These are phyloP conservation scores for Protonemura montana DNA, from an alignment of 2,888 invertebrate genomes.

Conservation along the genomic window DNA sequence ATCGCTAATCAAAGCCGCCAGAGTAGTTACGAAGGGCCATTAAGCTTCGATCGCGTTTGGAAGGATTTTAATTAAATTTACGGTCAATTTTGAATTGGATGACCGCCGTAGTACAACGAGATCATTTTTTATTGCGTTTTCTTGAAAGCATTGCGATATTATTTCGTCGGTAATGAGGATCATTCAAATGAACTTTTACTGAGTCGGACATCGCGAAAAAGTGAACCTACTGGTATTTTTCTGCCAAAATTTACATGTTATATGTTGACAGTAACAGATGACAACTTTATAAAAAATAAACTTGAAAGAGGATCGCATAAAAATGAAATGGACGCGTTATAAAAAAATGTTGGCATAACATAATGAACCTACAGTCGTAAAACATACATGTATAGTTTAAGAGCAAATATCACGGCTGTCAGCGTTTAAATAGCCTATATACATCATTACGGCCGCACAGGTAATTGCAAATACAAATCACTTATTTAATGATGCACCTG, in stretches of 20 bases:
- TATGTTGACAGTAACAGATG: too few species aligned
- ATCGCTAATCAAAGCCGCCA: not conserved
- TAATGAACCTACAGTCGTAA: not conserved
- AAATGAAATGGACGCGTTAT: not conserved
- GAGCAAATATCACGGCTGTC: not conserved
- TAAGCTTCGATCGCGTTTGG: not conserved
- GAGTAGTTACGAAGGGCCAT: not conserved
- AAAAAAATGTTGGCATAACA: not conserved
- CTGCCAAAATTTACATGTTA: too few species aligned
- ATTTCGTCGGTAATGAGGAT: not conserved
- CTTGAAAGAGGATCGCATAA: too few species aligned
- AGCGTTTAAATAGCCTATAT: not conserved
- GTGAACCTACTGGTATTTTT: too few species aligned
- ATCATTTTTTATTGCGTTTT: not conserved
- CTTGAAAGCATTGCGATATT: not conserved
- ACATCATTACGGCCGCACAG: not conserved
- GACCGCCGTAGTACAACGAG: not conserved
- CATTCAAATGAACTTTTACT: not conserved
- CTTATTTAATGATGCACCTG: not conserved
- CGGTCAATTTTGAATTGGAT: conserved; percentile 12
- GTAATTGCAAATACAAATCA: conserved; percentile 7
- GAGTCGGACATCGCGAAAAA: too few species aligned
- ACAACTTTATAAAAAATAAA: too few species aligned
- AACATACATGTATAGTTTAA: not conserved
- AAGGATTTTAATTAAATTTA: not conserved